Percentiles rank a stretch among this genome's conserved stretches.
phyloP scores from a whole-genome alignment of 1,140 invertebrate genomes.

The Drosophila cardini region DNA sequence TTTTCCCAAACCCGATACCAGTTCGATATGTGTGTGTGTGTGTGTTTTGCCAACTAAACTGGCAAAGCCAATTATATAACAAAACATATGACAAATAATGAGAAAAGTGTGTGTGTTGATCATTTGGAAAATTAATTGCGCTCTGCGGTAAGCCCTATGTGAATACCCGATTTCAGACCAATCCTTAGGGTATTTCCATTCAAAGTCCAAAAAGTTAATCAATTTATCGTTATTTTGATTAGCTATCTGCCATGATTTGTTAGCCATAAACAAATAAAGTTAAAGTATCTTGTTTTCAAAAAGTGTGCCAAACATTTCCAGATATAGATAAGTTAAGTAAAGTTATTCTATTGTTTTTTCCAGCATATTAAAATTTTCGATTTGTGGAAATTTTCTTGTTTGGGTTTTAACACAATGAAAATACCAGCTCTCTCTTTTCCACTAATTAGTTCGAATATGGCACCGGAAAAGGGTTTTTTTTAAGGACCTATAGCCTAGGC shows the following conservation, averaged over 20 bases:
- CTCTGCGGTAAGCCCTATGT: conserved; percentile 66
- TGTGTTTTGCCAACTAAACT: conserved; percentile 63
- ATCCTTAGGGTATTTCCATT: conserved; percentile 48
- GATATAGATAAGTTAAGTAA: conserved; percentile 1
- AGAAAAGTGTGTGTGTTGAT: conserved; percentile 28
- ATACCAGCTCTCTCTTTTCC: conserved; percentile 61
- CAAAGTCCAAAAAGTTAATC: conserved; percentile 25
- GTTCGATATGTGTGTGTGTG: conserved; percentile 33
- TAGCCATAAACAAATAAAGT: not conserved
- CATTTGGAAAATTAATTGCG: conserved; percentile 78
- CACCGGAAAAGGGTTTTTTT: conserved; percentile 82
- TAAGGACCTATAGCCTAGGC: conserved; percentile 44
- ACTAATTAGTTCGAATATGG: conserved; percentile 76
- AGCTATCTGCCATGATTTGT: not conserved
- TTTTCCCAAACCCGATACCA: conserved; percentile 56
- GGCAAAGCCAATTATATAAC: conserved; percentile 81
- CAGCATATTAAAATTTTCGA: conserved; percentile 43
- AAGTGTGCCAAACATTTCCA: conserved; percentile 1
- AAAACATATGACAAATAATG: conserved; percentile 79
- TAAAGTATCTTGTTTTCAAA: not conserved
- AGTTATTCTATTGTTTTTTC: conserved; percentile 57
- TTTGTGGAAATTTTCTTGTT: conserved; percentile 70
- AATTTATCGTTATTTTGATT: not conserved
- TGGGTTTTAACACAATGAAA: conserved; percentile 84
- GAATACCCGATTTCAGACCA: conserved; percentile 31